These are phyloP conservation scores for Cephus pygmeus DNA, from an alignment of 2,888 invertebrate genomes.

Conservation along the genomic window DNA sequence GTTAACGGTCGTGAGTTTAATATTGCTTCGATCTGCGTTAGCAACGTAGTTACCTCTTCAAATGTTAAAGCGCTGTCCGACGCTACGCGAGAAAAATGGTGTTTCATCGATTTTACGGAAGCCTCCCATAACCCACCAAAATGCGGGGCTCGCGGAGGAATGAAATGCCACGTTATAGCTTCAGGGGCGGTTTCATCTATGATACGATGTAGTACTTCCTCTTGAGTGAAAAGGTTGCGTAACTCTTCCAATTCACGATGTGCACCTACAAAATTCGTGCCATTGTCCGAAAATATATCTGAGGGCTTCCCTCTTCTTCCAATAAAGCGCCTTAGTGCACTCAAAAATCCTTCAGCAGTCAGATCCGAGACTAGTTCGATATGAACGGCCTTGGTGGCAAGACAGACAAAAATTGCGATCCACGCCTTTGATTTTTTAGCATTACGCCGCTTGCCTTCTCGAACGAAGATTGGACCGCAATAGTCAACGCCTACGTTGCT, in stretches of 20 bases:
- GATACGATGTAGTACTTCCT: conserved; percentile 1
- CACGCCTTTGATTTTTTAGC: conserved; percentile 30
- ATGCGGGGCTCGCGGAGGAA: conserved; percentile 8
- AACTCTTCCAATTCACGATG: conserved; percentile 23
- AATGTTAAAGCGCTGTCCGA: conserved; percentile 3
- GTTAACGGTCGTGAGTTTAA: conserved; percentile 17
- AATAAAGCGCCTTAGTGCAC: conserved; percentile 34
- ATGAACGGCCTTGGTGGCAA: conserved; percentile 43
- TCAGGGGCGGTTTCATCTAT: background rate
- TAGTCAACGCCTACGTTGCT: conserved; percentile 39
- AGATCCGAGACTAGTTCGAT: conserved; percentile 38
- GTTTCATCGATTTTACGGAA: conserved; percentile 10
- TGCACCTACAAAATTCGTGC: conserved; percentile 38
- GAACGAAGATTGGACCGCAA: conserved; percentile 39
- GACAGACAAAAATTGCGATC: conserved; percentile 39
- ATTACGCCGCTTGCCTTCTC: conserved; percentile 28
- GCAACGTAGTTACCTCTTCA: conserved; percentile 5
- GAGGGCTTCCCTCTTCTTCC: conserved; percentile 29
- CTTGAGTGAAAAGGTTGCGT: background rate
- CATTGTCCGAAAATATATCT: conserved; percentile 39
- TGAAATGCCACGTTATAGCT: conserved; percentile 16
- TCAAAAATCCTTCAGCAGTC: conserved; percentile 33
- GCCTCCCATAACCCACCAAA: conserved; percentile 20
- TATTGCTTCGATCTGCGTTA: conserved; percentile 15
- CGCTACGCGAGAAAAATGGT: conserved; percentile 5